Conservation (phyloP, 2,888 invertebrate species). For the Andricus quercusramuli region DNA sequence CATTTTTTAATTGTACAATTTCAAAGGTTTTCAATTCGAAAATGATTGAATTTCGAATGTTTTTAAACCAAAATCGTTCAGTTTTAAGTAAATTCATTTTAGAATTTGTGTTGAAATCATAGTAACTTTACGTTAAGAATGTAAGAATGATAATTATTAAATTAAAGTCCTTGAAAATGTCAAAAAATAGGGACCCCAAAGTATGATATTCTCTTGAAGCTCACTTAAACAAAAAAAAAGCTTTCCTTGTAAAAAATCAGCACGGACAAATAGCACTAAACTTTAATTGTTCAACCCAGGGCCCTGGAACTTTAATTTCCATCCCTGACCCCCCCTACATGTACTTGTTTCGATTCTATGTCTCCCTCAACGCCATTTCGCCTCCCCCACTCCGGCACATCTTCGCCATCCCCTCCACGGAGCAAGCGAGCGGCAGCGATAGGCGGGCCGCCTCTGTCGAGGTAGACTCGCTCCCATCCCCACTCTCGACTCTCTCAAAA, state of each 20-base stretch:
- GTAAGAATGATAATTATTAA: too few species aligned
- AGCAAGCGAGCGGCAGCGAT: slow-evolving; percentile 51
- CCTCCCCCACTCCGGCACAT: slow-evolving; percentile 53
- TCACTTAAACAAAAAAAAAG: background rate
- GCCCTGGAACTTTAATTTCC: background rate
- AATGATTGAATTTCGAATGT: too few species aligned
- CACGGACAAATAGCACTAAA: background rate
- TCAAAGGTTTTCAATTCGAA: too few species aligned
- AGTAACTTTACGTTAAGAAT: too few species aligned
- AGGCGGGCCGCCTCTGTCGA: slow-evolving; percentile 52
- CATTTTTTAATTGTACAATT: too few species aligned
- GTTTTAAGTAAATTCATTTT: too few species aligned
- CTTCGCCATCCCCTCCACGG: slow-evolving; percentile 41
- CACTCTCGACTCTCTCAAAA: slow-evolving; percentile 58
- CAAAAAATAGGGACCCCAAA: too few species aligned
- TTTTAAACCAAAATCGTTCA: too few species aligned
- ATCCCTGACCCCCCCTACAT: slow-evolving; percentile 12
- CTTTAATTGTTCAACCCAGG: background rate
- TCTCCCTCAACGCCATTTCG: slow-evolving; percentile 55
- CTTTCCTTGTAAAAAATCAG: background rate
- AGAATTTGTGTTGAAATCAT: too few species aligned
- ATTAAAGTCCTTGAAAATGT: too few species aligned
- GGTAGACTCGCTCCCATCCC: slow-evolving; percentile 73
- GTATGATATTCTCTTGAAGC: too few species aligned
- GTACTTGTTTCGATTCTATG: slow-evolving; percentile 69